phyloP scores from a whole-genome alignment of 2,797 vertebrate species.

The Microctenopoma steveboyesi region DNA sequence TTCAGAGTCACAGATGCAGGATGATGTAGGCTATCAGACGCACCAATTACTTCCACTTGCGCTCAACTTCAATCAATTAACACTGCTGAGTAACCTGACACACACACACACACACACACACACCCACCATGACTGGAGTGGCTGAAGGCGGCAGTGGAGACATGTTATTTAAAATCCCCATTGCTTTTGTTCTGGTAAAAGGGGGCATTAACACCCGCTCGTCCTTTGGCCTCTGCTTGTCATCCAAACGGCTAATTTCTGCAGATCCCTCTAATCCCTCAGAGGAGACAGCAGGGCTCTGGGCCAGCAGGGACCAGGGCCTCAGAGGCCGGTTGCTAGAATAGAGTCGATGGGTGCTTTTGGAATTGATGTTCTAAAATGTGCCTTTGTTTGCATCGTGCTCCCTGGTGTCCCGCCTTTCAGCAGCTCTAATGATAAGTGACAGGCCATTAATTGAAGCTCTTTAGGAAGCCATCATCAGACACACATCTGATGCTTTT shows the following conservation, averaged over 20 bases:
- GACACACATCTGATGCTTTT: constrained; percentile 85
- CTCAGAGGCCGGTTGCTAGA: constrained; percentile 82
- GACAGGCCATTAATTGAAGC: constrained; percentile 88
- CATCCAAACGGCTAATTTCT: constrained; percentile 92
- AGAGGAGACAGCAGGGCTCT: constrained; percentile 88
- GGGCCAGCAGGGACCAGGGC: constrained; percentile 88
- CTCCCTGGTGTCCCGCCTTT: constrained; percentile 83
- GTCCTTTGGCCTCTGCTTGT: constrained; percentile 90
- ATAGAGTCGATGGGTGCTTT: constrained; percentile 78
- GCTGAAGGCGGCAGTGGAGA: constrained; percentile 91
- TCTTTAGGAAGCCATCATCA: constrained; percentile 90
- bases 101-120: constrained; percentile 56
- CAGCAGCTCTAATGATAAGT: constrained; percentile 83
- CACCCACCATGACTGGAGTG: constrained; percentile 66
- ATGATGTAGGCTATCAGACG: constrained; percentile 90
- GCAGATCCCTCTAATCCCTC: constrained; percentile 90
- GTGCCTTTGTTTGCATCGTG: constrained; percentile 91
- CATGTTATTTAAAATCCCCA: constrained; percentile 94
- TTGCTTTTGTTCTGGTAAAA: constrained; percentile 90
- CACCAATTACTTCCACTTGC: constrained; percentile 88
- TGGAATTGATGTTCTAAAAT: constrained; percentile 84
- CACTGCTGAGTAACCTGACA: constrained; percentile 89
- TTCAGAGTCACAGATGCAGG: constrained; percentile 61
- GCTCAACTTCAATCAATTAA: constrained; percentile 95
- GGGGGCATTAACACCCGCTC: constrained; percentile 94